Base-by-base conservation (phyloP, 2,797 vertebrate species). In the Mus caroli region DNA sequence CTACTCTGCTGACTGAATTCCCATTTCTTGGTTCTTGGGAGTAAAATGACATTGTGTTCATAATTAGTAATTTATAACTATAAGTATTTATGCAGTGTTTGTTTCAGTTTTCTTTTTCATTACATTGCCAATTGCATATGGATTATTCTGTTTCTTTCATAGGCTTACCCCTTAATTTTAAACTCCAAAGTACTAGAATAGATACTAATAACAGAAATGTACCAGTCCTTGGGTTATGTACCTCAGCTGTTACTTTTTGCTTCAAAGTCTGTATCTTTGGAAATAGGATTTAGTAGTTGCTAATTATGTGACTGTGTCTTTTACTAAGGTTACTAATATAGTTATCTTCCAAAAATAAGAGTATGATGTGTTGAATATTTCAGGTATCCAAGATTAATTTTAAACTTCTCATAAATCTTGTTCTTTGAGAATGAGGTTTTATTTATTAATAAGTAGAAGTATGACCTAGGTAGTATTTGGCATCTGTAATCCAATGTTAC, bases 401-500 rank as follows among this genome's bases (percentile, higher is more conserved):
- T 83, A 76, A 40, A 0, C 62, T 91, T 1, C 8, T 8, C 6
- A 78, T 26, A 26, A 15, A 1, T 3, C 0, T 86, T 92, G 0
- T 58, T 75, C 17, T 75, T 76, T 83, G 14, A 31, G 34, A 69
- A 80, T 67, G 1, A 50, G 46, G 0, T 82, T 52, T 4, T 92
- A 91, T 93, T 43, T 86, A 60, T 92, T 56, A 69, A 89, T 78
- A 4, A 85, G 54, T 50, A 82, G 12, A 82, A 26, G 20, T 77
- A 34, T 73, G 10, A 67, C 6, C 2, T 64, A 54, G 14, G 14
- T 37, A 73, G 83, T 13, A 83, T 73, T 37, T 43, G 13, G 52
- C 13, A 37, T 5, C 28, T 86, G 20, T 34, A 67, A 60, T 28
- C 56, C 13, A 91, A 77, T 46, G 17, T 64, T 78, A 86, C 90